Conservation (phyloP, 2,888 invertebrate genomes). For the Tenthredo notha region DNA sequence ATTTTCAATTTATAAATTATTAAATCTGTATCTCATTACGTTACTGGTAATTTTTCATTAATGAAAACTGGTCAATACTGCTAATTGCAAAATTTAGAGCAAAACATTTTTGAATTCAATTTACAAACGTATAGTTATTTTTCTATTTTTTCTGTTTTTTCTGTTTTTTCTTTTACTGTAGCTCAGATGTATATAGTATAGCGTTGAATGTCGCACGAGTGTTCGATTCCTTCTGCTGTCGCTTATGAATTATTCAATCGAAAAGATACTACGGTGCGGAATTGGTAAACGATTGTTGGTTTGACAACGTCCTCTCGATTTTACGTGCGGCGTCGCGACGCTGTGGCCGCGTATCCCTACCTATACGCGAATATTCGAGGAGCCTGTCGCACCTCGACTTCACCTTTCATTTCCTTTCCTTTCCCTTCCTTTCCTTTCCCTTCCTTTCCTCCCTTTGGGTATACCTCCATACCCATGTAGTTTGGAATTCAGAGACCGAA, state of each 20-base stretch:
- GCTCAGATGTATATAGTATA: background rate
- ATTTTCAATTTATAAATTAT: no score
- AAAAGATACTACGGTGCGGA: slow-evolving; percentile 23
- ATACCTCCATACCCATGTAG: background rate
- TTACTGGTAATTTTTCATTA: no score
- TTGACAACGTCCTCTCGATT: background rate
- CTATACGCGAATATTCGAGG: background rate
- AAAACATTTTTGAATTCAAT: no score
- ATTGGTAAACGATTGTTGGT: slow-evolving; percentile 44
- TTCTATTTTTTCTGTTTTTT: background rate
- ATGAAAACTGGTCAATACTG: no score
- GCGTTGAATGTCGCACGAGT: background rate
- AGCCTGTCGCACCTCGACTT: slow-evolving; percentile 3
- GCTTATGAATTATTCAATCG: slow-evolving; percentile 47
- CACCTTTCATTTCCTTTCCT: background rate
- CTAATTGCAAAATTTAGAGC: no score
- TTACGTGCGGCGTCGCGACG: background rate
- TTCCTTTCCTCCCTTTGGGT: background rate
- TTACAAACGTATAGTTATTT: no score
- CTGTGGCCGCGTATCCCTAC: background rate
- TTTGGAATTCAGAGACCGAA: slow-evolving; percentile 44
- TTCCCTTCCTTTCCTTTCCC: background rate
- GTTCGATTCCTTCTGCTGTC: background rate
- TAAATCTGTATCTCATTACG: no score
- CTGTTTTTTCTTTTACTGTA: background rate